Percentiles rank a stretch among this genome's conserved stretches.
Evolutionary conservation across 2,113 vertebrate species (phyloP).

Genomic region (Fregata magnificens): DNA sequence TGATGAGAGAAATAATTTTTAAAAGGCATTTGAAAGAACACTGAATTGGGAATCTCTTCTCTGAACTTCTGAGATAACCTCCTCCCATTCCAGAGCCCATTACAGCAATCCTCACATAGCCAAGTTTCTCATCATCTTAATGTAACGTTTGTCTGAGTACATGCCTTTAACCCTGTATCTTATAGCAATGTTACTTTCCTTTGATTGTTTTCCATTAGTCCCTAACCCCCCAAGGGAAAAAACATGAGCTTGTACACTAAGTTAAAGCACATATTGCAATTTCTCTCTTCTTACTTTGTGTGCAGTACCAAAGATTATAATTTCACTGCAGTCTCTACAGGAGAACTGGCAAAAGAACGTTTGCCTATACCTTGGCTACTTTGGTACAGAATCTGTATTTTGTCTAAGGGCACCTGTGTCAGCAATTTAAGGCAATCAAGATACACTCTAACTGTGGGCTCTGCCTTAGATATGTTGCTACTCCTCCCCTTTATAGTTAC

Average conservation of each 20-base stretch:
- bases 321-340: background rate
- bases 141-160: background rate
- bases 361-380: background rate
- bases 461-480: background rate
- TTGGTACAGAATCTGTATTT: background rate
- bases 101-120: background rate
- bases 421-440: background rate
- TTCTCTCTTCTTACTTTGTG: background rate
- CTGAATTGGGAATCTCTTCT: background rate
- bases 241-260: background rate
- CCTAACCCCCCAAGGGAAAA: background rate
- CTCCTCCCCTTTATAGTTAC: background rate
- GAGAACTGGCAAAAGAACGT: background rate
- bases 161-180: background rate
- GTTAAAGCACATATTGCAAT: background rate
- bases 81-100: background rate
- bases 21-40: background rate
- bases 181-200: background rate
- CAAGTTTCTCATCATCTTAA: background rate
- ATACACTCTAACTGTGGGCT: background rate
- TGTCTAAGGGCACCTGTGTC: background rate
- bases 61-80: background rate
- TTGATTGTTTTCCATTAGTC: background rate
- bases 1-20: background rate
- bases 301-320: background rate